Percentiles rank a stretch among this genome's conserved stretches.
These are phyloP conservation scores for Argyresthia goedartella DNA, from an alignment of 2,888 invertebrate genomes.

Conservation along the genomic window DNA sequence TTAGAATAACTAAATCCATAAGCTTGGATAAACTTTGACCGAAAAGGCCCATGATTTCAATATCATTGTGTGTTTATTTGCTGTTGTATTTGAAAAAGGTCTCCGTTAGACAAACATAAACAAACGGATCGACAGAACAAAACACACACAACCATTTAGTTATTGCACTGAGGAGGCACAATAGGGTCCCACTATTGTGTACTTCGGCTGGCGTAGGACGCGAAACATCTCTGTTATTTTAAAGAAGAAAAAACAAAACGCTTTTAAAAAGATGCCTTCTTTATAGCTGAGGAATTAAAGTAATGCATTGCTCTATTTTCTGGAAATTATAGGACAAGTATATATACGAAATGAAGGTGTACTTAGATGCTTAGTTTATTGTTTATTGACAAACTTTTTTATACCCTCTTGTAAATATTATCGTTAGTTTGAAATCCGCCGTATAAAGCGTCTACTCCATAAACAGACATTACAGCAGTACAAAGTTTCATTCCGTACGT, in stretches of 20 bases:
- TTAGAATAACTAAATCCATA: no score
- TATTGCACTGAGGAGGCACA: conserved; percentile 28
- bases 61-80: background rate
- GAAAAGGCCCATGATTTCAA: background rate
- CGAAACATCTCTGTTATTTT: background rate
- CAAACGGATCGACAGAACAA: conserved; percentile 15
- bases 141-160: conserved; percentile 19
- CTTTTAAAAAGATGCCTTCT: no score
- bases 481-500: background rate
- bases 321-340: no score
- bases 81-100: conserved; percentile 22
- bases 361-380: no score
- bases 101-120: conserved; percentile 32
- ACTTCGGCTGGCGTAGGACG: background rate
- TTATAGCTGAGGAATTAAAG: no score
- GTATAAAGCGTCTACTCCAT: no score
- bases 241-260: background rate
- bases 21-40: no score
- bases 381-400: no score
- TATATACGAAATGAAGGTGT: no score
- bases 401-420: no score
- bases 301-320: no score
- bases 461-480: background rate
- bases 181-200: conserved; percentile 19
- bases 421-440: no score